Evolutionary conservation across 1,140 invertebrate genomes (phyloP).

Genomic region (Heliconius nattereri): DNA sequence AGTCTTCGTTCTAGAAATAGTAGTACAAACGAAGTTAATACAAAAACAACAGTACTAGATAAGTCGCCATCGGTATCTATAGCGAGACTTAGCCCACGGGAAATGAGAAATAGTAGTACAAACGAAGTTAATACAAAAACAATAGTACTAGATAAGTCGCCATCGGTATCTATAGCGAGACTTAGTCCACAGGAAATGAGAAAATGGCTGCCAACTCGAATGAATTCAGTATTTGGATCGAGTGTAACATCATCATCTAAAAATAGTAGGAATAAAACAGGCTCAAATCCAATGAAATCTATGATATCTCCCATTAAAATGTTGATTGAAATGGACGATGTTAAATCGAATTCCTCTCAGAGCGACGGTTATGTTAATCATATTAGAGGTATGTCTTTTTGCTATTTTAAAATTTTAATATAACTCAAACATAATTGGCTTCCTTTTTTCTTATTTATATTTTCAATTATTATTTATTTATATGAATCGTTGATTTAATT

Average conservation of each 20-base stretch:
- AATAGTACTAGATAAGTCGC: constrained; percentile 22
- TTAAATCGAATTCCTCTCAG: constrained; percentile 13
- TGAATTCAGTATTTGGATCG: constrained; percentile 33
- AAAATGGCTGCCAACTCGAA: constrained; percentile 45
- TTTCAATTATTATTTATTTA: too few species aligned
- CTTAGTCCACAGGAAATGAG: constrained; percentile 48
- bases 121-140: neutral
- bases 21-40: constrained; percentile 6
- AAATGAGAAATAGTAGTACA: constrained; percentile 44
- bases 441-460: too few species aligned
- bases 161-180: constrained; percentile 46
- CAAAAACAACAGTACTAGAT: neutral
- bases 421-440: too few species aligned
- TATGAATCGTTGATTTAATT: too few species aligned
- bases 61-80: constrained; percentile 46
- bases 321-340: constrained; percentile 36
- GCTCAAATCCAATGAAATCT: constrained; percentile 27
- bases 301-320: constrained; percentile 56
- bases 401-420: neutral
- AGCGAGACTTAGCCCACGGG: constrained; percentile 43
- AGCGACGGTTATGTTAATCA: constrained; percentile 14
- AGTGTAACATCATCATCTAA: constrained; percentile 24
- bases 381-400: constrained; percentile 2
- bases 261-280: constrained; percentile 4
- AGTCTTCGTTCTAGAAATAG: constrained; percentile 1